Conservation (phyloP, 2,797 vertebrate genomes). For the Sphaeramia orbicularis region DNA sequence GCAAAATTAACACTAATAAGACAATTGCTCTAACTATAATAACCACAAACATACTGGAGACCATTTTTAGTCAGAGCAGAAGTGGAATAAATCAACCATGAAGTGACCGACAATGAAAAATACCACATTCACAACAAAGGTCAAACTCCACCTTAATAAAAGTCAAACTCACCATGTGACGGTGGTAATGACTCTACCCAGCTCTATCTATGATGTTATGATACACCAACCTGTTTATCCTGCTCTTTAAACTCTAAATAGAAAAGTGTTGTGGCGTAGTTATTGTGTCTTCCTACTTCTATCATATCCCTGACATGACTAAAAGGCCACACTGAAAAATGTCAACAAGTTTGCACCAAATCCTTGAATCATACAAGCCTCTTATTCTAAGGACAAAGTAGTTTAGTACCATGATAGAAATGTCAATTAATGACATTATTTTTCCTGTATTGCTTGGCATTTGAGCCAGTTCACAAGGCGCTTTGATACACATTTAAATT, state of each 20-base stretch:
- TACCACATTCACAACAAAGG: background rate
- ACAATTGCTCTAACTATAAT: background rate
- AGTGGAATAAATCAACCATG: background rate
- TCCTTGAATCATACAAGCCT: too few relatives aligned
- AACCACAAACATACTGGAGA: background rate
- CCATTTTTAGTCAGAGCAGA: slow-evolving; percentile 4
- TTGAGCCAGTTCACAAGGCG: too few relatives aligned
- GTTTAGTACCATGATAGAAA: too few relatives aligned
- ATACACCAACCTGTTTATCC: background rate
- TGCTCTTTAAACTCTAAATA: background rate
- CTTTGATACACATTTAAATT: too few relatives aligned
- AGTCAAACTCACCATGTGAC: background rate
- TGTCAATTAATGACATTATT: too few relatives aligned
- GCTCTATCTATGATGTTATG: background rate
- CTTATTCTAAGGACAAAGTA: too few relatives aligned
- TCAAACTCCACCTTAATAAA: background rate
- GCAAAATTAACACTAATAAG: background rate
- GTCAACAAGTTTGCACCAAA: too few relatives aligned
- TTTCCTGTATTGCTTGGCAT: too few relatives aligned
- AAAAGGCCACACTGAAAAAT: too few relatives aligned
- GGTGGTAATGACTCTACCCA: background rate
- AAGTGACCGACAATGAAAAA: slow-evolving; percentile 2
- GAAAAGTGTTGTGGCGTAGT: background rate
- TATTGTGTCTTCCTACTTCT: too few relatives aligned
- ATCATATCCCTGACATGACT: too few relatives aligned